Percentiles rank a stretch among this genome's conserved stretches.
These are phyloP conservation scores for Pomacea canaliculata DNA, from an alignment of 2,888 invertebrate species.

Conservation along the genomic window DNA sequence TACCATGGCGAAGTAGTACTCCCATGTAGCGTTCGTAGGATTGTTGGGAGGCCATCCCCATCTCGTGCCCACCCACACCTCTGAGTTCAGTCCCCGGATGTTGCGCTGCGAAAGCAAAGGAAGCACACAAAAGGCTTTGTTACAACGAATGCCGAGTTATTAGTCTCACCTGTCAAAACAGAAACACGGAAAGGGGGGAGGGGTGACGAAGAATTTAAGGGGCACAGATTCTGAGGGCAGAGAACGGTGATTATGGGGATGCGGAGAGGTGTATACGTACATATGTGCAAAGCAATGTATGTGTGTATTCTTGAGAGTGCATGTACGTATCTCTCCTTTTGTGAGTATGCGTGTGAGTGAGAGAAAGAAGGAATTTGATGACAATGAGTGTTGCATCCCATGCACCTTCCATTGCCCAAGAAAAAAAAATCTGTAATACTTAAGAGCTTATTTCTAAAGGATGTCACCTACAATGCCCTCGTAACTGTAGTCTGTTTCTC, in stretches of 20 bases:
- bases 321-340: too few relatives aligned
- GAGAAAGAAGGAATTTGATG: too few relatives aligned
- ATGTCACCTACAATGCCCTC: conserved; percentile 43
- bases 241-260: background rate
- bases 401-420: background rate
- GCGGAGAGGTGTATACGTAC: too few relatives aligned
- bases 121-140: background rate
- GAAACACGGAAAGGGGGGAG: background rate
- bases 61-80: conserved; percentile 48
- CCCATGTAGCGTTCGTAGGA: conserved; percentile 44
- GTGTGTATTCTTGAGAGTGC: background rate
- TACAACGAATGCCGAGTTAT: background rate
- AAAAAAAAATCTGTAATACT: background rate
- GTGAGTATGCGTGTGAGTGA: too few relatives aligned
- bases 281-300: too few relatives aligned
- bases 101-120: conserved; percentile 36
- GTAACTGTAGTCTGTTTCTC: conserved; percentile 40
- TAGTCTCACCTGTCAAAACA: background rate
- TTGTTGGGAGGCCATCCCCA: conserved; percentile 39
- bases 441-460: too few relatives aligned
- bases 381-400: too few relatives aligned
- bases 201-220: background rate
- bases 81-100: conserved; percentile 41
- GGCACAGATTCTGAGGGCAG: background rate
- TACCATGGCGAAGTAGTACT: conserved; percentile 53